Conservation (phyloP, 2,888 invertebrate species). For the Sphaerophoria rueppellii region DNA sequence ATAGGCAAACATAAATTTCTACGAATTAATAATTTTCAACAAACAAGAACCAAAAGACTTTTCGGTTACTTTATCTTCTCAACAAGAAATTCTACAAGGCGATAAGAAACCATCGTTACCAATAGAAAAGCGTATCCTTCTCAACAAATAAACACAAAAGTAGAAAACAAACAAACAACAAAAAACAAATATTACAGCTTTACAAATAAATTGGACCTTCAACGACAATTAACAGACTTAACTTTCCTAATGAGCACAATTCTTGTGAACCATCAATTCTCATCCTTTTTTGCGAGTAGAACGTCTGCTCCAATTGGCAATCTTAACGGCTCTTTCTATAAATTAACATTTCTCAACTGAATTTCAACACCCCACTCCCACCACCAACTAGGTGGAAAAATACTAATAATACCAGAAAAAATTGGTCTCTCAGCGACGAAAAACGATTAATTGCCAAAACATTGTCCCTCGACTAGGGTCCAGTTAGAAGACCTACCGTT, state of each 20-base stretch:
- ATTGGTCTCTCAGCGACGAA: conserved; percentile 51
- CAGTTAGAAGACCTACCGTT: not conserved
- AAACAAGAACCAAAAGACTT: not conserved
- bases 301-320: conserved; percentile 13
- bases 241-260: conserved; percentile 60
- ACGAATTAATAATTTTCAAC: not conserved
- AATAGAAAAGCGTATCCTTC: conserved; percentile 14
- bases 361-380: conserved; percentile 7
- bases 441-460: conserved; percentile 58
- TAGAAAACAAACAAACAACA: conserved; percentile 11
- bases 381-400: conserved; percentile 8
- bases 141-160: not conserved
- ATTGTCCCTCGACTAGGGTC: conserved; percentile 22
- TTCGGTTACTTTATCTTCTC: not conserved
- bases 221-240: conserved; percentile 55
- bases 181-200: not conserved
- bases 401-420: conserved; percentile 20
- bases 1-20: no score
- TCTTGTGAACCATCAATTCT: not conserved
- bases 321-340: conserved; percentile 45
- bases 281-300: not conserved
- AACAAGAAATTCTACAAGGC: not conserved
- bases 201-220: conserved; percentile 27
- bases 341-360: conserved; percentile 65
- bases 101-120: conserved; percentile 45